Evolutionary conservation across 2,113 vertebrate species (phyloP).

Genomic region (Microcebus lehilahytsara): DNA sequence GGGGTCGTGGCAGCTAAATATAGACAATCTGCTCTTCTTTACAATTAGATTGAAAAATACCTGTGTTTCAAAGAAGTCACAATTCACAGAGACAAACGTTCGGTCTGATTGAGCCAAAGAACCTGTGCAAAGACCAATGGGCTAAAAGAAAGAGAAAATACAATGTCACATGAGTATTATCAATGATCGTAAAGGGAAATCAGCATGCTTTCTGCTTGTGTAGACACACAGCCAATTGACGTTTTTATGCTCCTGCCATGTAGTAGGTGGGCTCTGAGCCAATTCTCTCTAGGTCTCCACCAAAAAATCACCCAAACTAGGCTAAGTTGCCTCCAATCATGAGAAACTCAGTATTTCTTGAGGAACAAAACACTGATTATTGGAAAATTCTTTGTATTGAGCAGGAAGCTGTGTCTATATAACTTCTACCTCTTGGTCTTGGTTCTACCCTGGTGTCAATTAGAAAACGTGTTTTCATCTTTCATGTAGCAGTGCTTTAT

Average conservation of each 20-base stretch:
- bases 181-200: not conserved
- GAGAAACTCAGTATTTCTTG: not conserved
- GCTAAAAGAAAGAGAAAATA: slow-evolving; percentile 64
- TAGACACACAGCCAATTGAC: not conserved
- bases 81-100: slow-evolving; percentile 48
- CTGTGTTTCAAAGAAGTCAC: slow-evolving; percentile 79
- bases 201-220: not conserved
- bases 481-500: not conserved
- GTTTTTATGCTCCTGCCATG: not conserved
- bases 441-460: not conserved
- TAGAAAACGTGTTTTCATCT: not conserved
- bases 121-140: slow-evolving; percentile 79
- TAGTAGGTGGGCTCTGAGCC: not conserved
- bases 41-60: slow-evolving; percentile 73
- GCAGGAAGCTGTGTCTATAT: not conserved
- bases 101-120: fast-evolving
- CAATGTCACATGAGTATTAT: not conserved
- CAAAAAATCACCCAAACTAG: not conserved
- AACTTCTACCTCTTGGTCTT: not conserved
- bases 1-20: not conserved
- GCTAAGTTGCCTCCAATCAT: not conserved
- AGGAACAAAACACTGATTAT: not conserved
- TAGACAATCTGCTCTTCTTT: not conserved
- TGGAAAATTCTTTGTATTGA: not conserved
- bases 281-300: not conserved